Evolutionary conservation across 2,888 invertebrate genomes (phyloP).

Genomic region (Incurvaria masculella): DNA sequence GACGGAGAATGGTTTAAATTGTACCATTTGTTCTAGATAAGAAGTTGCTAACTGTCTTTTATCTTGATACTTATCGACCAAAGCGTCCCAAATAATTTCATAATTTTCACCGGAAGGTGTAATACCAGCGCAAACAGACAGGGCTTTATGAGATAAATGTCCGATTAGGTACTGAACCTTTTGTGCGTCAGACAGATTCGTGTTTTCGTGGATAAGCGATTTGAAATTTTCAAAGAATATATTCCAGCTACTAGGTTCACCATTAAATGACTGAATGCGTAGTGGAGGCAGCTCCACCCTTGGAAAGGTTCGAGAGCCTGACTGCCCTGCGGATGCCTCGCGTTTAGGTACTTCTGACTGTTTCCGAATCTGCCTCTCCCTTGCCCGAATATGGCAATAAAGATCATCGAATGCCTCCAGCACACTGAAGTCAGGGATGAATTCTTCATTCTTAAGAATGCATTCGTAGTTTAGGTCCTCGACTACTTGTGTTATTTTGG

Average conservation of each 20-base stretch:
- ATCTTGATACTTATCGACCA: conserved; percentile 1
- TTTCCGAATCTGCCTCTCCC: too few relatives aligned
- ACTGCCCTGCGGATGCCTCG: too few relatives aligned
- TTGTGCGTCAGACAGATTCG: neutral
- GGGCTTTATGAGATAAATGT: neutral
- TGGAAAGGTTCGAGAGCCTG: too few relatives aligned
- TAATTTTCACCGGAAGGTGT: conserved; percentile 28
- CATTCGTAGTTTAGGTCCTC: too few relatives aligned
- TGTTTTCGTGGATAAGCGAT: neutral
- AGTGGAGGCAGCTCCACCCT: too few relatives aligned
- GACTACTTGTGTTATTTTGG: too few relatives aligned
- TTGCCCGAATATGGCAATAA: too few relatives aligned
- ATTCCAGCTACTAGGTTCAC: neutral
- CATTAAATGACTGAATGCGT: neutral
- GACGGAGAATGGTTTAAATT: neutral
- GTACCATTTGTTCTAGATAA: conserved; percentile 2
- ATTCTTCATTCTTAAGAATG: too few relatives aligned
- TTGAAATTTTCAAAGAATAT: conserved; percentile 2
- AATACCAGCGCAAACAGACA: conserved; percentile 12
- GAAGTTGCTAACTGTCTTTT: neutral
- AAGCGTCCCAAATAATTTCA: neutral
- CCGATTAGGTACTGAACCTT: conserved; percentile 1
- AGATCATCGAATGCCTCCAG: too few relatives aligned
- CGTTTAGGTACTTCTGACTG: too few relatives aligned
- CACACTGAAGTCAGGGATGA: too few relatives aligned